Percentiles rank a stretch among this genome's conserved stretches.
Conservation (phyloP, 1,140 invertebrate species). For the Brachionus sp. region DNA sequence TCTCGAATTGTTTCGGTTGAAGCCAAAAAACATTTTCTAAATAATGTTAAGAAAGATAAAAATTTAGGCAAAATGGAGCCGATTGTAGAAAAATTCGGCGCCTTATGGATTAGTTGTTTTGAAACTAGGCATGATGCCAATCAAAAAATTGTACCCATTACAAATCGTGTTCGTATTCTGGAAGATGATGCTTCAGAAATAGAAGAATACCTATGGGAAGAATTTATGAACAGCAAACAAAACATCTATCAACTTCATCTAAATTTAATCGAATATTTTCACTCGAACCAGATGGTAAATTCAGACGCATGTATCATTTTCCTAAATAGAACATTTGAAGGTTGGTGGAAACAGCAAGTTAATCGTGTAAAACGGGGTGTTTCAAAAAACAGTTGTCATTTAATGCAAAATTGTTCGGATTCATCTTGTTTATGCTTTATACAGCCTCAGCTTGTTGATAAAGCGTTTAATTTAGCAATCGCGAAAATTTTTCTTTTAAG, state of each 20-base stretch:
- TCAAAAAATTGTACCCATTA: background rate
- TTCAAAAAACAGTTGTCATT: background rate
- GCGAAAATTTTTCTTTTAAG: background rate
- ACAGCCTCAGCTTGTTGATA: background rate
- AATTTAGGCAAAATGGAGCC: slow-evolving; percentile 9
- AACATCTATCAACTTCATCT: slow-evolving; percentile 1
- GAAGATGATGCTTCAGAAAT: background rate
- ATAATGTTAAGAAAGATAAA: slow-evolving; percentile 2
- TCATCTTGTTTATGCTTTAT: background rate
- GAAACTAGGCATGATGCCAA: background rate
- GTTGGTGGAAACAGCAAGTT: slow-evolving; percentile 20
- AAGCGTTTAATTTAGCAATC: background rate
- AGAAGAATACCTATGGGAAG: slow-evolving; percentile 24
- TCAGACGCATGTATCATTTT: background rate
- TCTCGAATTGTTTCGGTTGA: background rate
- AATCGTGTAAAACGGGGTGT: background rate
- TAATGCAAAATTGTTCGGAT: background rate
- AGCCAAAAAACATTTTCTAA: background rate
- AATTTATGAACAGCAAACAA: background rate
- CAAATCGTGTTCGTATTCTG: background rate
- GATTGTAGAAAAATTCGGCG: slow-evolving; percentile 9
- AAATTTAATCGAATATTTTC: slow-evolving; percentile 27
- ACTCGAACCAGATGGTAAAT: background rate
- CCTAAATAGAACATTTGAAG: slow-evolving; percentile 14
- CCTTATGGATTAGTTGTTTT: slow-evolving; percentile 1